These are phyloP conservation scores for Carcinoscorpius rotundicauda DNA, from an alignment of 1,140 invertebrate genomes.

Conservation along the genomic window DNA sequence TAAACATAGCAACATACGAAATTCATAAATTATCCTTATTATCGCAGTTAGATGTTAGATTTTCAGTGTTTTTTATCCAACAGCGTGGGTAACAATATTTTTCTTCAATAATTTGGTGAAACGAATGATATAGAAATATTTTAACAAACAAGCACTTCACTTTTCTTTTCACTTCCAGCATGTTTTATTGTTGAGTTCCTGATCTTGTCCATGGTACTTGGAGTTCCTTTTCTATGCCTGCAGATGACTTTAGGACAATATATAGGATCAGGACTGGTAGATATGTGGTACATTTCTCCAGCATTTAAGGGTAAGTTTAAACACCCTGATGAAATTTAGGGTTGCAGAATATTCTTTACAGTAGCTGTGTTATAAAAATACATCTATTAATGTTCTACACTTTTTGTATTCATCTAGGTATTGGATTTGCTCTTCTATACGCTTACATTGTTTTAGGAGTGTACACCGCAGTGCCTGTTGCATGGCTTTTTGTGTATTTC, in stretches of 20 bases:
- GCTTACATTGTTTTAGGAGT: slow-evolving; percentile 68
- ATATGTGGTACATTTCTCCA: slow-evolving; percentile 87
- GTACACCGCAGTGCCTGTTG: slow-evolving; percentile 71
- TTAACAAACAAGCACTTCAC: too few relatives aligned
- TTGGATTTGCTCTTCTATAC: slow-evolving; percentile 65
- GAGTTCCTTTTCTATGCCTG: slow-evolving; percentile 71
- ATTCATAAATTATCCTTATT: too few relatives aligned
- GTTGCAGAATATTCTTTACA: too few relatives aligned
- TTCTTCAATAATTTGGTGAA: too few relatives aligned
- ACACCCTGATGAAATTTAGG: too few relatives aligned
- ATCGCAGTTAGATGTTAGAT: too few relatives aligned
- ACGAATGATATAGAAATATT: too few relatives aligned
- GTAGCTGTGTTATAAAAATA: too few relatives aligned
- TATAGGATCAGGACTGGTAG: slow-evolving; percentile 64
- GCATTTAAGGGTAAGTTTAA: slow-evolving; percentile 52
- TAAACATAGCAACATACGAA: too few relatives aligned
- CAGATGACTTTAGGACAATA: slow-evolving; percentile 74
- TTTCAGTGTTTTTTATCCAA: too few relatives aligned
- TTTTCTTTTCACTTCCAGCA: slow-evolving; percentile 1
- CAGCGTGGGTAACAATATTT: too few relatives aligned
- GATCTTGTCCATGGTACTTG: slow-evolving; percentile 64
- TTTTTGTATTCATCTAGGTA: slow-evolving; percentile 35
- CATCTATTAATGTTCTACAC: too few relatives aligned
- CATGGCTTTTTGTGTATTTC: slow-evolving; percentile 80
- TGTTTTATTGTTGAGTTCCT: slow-evolving; percentile 75